phyloP scores from a whole-genome alignment of 2,113 vertebrate species.

The Drymodes brunneopygia region DNA sequence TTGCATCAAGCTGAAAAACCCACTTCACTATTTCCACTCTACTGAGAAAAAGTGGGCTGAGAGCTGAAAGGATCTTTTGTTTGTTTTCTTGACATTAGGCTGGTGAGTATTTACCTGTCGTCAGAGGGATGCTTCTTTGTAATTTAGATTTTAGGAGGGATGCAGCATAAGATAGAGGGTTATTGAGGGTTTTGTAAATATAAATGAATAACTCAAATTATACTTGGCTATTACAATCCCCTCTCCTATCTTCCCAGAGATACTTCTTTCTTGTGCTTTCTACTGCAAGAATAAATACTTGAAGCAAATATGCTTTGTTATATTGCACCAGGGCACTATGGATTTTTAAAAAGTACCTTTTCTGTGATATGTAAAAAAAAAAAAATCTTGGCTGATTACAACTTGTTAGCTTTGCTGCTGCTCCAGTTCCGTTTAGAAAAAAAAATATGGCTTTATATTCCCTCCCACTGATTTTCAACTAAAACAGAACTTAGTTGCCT shows the following conservation, averaged over 20 bases:
- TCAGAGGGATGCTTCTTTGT: not conserved
- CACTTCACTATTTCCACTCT: slow-evolving; percentile 3
- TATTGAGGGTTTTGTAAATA: not conserved
- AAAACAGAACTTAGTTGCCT: slow-evolving; percentile 80
- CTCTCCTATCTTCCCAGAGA: not conserved
- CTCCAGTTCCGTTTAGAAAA: slow-evolving; percentile 69
- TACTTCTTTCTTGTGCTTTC: not conserved
- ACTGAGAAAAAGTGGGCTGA: not conserved
- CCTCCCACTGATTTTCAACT: slow-evolving; percentile 80
- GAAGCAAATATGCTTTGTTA: slow-evolving; percentile 12
- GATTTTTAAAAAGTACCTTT: slow-evolving; percentile 43
- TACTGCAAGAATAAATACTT: not conserved
- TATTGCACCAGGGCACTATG: not conserved
- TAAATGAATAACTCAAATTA: not conserved
- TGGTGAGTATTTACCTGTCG: not conserved
- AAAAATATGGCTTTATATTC: slow-evolving; percentile 75
- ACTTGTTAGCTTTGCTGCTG: slow-evolving; percentile 72
- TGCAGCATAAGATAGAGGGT: not conserved
- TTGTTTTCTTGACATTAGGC: not conserved
- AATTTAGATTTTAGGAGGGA: not conserved
- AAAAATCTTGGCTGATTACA: slow-evolving; percentile 66
- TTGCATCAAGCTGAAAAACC: slow-evolving; percentile 18
- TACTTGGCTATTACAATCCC: not conserved
- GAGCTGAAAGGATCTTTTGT: not conserved
- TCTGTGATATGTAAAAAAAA: slow-evolving; percentile 17